These are phyloP conservation scores for Parauchenoglanis ngamensis DNA, from an alignment of 2,797 vertebrate genomes.

Conservation along the genomic window DNA sequence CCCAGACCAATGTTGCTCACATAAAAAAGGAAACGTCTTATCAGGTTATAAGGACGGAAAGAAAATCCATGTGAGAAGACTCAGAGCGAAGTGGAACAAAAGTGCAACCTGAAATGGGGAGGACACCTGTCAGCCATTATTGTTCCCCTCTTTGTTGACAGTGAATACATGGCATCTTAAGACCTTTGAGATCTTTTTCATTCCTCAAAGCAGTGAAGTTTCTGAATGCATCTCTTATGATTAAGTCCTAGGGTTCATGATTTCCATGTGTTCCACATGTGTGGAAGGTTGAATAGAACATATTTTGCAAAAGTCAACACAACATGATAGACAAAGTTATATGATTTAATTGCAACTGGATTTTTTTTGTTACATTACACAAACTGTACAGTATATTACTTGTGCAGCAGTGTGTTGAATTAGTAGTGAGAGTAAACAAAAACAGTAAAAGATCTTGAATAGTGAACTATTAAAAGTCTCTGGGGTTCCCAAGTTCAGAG, in stretches of 20 bases:
- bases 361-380: not conserved
- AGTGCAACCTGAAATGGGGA: slow-evolving; percentile 71
- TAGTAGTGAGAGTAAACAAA: not conserved
- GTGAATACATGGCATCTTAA: slow-evolving; percentile 66
- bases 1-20: slow-evolving; percentile 71
- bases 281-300: not conserved
- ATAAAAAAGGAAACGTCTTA: slow-evolving; percentile 67
- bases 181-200: slow-evolving; percentile 61
- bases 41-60: slow-evolving; percentile 78
- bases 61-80: slow-evolving; percentile 82
- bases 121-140: slow-evolving; percentile 70
- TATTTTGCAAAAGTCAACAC: not conserved
- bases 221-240: slow-evolving; percentile 29
- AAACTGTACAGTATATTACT: not conserved
- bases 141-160: slow-evolving; percentile 71
- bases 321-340: slow-evolving; percentile 2
- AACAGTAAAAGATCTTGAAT: not conserved
- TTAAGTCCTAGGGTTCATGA: slow-evolving; percentile 24
- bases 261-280: slow-evolving; percentile 18
- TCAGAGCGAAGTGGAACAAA: slow-evolving; percentile 68
- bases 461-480: not conserved
- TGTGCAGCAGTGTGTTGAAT: not conserved
- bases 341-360: not conserved
- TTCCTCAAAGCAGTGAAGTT: slow-evolving; percentile 26
- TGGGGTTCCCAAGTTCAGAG: not conserved